Conservation (phyloP, 2,113 vertebrate species). For the Pholis gunnellus region DNA sequence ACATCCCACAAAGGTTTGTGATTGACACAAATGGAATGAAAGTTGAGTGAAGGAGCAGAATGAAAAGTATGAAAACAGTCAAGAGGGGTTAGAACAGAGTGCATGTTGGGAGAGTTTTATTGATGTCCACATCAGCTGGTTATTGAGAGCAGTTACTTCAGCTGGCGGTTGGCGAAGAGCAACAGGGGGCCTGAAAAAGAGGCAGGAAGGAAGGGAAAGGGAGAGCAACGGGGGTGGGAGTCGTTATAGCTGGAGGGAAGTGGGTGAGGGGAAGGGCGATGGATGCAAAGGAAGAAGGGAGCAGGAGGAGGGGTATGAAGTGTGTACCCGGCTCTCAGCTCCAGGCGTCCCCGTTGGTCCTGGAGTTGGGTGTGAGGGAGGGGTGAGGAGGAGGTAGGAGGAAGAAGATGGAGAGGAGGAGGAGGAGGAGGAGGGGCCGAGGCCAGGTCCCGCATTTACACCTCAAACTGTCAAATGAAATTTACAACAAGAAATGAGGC, state of each 20-base stretch:
- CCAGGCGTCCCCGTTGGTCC: constrained; percentile 88
- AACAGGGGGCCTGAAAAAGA: constrained; percentile 28
- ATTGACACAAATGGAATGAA: neutral
- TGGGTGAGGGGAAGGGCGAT: constrained; percentile 79
- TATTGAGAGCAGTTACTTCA: constrained; percentile 46
- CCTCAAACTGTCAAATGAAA: constrained; percentile 95
- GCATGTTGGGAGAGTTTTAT: constrained; percentile 3
- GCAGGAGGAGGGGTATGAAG: constrained; percentile 37
- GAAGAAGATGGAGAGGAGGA: constrained; percentile 47
- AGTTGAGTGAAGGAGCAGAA: constrained; percentile 17
- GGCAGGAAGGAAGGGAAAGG: constrained; percentile 54
- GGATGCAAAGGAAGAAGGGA: constrained; percentile 71
- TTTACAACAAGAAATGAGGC: constrained; percentile 76
- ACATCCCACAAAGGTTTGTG: neutral
- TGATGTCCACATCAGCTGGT: constrained; percentile 29
- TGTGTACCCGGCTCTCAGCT: constrained; percentile 87
- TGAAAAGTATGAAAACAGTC: neutral
- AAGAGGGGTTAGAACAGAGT: neutral
- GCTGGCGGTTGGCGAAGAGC: constrained; percentile 8
- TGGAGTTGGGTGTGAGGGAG: constrained; percentile 85
- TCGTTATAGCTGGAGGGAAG: constrained; percentile 51
- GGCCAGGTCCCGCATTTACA: constrained; percentile 76
- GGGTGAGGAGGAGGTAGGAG: constrained; percentile 79
- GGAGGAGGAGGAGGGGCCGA: constrained; percentile 58
- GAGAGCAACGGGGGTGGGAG: neutral